phyloP scores from a whole-genome alignment of 2,797 vertebrate genomes.

The Hipposideros larvatus region DNA sequence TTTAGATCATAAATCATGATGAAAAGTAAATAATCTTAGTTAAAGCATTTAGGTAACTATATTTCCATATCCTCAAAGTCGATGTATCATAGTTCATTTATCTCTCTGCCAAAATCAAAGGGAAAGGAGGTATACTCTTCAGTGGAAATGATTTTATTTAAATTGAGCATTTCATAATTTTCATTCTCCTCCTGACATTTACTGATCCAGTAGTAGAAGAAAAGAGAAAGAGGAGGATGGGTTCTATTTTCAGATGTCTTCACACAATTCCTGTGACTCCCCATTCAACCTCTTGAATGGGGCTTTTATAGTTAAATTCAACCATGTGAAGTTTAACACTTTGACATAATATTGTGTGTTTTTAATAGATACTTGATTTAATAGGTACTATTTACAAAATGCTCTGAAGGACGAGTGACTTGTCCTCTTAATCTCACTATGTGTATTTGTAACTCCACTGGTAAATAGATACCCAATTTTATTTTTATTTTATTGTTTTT shows the following conservation, averaged over 20 bases:
- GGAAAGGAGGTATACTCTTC: background rate
- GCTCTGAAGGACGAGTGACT: background rate
- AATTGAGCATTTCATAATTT: background rate
- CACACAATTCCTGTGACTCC: background rate
- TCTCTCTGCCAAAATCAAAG: background rate
- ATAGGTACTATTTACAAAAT: background rate
- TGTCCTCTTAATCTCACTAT: background rate
- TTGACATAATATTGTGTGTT: background rate
- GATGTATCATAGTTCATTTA: background rate
- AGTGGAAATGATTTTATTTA: background rate
- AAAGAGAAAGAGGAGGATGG: background rate
- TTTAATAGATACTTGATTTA: background rate
- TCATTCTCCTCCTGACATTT: background rate
- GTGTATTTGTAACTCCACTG: background rate
- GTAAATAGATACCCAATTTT: background rate
- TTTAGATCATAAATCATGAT: background rate
- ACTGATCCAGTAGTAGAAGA: background rate
- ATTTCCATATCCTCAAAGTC: background rate
- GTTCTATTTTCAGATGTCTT: background rate
- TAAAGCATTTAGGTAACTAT: background rate
- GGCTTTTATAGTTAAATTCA: background rate
- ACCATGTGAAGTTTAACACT: background rate
- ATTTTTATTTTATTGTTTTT: background rate
- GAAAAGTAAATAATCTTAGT: background rate
- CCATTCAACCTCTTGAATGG: background rate